phyloP scores from a whole-genome alignment of 2,888 invertebrate species.

The Metellina segmentata region DNA sequence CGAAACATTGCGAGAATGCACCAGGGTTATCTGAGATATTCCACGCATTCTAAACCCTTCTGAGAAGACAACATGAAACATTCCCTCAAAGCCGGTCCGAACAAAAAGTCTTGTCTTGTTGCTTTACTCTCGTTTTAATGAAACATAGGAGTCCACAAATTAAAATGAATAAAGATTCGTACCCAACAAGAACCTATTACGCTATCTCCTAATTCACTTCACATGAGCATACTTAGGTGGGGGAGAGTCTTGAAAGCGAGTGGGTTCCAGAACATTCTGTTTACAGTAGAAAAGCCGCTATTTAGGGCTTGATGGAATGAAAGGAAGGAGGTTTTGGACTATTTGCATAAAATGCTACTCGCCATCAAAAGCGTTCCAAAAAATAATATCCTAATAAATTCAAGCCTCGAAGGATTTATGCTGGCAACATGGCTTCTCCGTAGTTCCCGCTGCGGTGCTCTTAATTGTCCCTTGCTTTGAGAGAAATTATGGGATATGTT shows the following conservation, averaged over 20 bases:
- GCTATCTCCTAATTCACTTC: not conserved
- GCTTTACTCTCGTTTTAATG: no score
- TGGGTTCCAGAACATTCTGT: no score
- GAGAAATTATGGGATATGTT: conserved; percentile 35
- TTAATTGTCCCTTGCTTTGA: conserved; percentile 38
- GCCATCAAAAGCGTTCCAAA: not conserved
- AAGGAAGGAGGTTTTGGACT: no score
- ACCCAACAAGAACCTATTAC: not conserved
- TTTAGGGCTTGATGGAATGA: not conserved
- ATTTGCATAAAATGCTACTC: conserved; percentile 37
- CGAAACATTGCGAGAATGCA: no score
- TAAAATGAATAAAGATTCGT: not conserved
- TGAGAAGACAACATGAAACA: no score
- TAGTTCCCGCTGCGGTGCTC: conserved; percentile 28
- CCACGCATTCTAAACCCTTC: no score
- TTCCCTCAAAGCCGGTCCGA: no score
- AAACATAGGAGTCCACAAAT: not conserved
- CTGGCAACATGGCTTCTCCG: not conserved
- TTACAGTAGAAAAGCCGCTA: not conserved
- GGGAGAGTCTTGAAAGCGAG: no score
- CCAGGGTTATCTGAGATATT: no score
- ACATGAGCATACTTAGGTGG: not conserved
- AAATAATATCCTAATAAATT: conserved; percentile 34
- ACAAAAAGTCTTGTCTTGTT: no score
- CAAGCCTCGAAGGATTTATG: conserved; percentile 19